phyloP scores from a whole-genome alignment of 2,113 vertebrate species.

The Pedionomus torquatus region DNA sequence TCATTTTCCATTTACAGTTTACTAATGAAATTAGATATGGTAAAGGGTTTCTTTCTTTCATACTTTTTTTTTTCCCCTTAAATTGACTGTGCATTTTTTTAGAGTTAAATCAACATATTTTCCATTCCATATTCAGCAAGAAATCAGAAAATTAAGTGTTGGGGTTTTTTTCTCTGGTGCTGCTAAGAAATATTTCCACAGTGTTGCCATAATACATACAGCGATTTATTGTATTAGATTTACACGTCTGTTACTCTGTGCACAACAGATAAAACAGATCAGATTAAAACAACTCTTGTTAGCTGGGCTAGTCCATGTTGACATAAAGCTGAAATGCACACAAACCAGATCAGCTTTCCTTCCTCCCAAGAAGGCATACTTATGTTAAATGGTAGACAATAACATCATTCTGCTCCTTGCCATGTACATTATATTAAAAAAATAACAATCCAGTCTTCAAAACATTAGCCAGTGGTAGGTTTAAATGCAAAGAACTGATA shows the following conservation, averaged over 20 bases:
- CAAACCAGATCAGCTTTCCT: not conserved
- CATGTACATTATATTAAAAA: not conserved
- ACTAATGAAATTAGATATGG: conserved; percentile 79
- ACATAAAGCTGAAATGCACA: conserved; percentile 27
- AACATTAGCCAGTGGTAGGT: not conserved
- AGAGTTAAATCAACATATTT: conserved; percentile 77
- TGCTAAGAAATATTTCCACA: conserved; percentile 60
- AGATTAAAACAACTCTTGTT: conserved; percentile 24
- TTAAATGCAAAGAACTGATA: not conserved
- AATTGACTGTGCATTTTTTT: conserved; percentile 70
- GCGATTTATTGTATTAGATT: conserved; percentile 36
- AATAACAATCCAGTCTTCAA: not conserved
- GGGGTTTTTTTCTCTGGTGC: not conserved
- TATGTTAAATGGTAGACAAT: not conserved
- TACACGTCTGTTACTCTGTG: conserved; percentile 6
- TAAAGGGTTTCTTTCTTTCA: conserved; percentile 50
- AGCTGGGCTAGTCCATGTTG: not conserved
- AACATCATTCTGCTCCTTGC: not conserved
- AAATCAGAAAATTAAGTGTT: conserved; percentile 74
- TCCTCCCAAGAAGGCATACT: not conserved
- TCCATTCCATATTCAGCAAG: conserved; percentile 74
- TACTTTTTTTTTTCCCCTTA: not conserved
- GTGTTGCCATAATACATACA: conserved; percentile 41
- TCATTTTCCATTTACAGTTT: conserved; percentile 76
- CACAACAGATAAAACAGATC: conserved; percentile 17